These are phyloP conservation scores for Oophaga pumilio DNA, from an alignment of 2,113 vertebrate species.

Conservation along the genomic window DNA sequence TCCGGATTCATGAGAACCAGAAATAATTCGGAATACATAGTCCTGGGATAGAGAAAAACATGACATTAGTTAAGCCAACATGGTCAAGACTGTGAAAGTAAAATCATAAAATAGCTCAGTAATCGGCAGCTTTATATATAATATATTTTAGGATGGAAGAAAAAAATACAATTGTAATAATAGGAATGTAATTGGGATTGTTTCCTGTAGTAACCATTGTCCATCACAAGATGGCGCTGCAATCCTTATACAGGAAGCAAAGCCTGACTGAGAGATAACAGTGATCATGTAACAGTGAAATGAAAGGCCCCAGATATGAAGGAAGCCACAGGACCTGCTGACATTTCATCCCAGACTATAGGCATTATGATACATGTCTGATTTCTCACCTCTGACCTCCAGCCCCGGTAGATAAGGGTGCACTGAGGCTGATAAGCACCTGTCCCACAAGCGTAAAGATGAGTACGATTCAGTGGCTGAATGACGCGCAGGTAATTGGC, in stretches of 20 bases:
- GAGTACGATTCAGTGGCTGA: conserved; percentile 82
- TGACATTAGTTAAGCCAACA: not conserved
- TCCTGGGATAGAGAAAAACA: conserved; percentile 68
- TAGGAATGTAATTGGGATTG: not conserved
- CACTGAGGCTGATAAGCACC: conserved; percentile 84
- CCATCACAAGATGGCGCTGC: not conserved
- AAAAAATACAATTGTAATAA: not conserved
- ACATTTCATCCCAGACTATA: not conserved
- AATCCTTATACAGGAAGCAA: not conserved
- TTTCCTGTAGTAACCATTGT: not conserved
- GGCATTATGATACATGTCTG: conserved; percentile 27
- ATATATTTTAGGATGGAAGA: not conserved
- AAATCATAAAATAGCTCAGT: not conserved
- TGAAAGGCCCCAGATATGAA: not conserved
- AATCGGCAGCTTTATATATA: not conserved
- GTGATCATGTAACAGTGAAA: no score
- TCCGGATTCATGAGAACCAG: conserved; percentile 77
- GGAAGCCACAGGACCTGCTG: not conserved
- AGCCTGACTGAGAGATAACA: not conserved
- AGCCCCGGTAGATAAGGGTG: conserved; percentile 80
- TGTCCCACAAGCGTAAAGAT: conserved; percentile 82
- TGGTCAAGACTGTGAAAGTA: not conserved
- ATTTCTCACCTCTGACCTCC: conserved; percentile 85
- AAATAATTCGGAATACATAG: conserved; percentile 80
- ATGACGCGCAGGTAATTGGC: conserved; percentile 76